Evolutionary conservation across 30 jellyfish, hydroid and myxozoan genomes (phyloP).

Genomic region (Phacellophora camtschatica): DNA sequence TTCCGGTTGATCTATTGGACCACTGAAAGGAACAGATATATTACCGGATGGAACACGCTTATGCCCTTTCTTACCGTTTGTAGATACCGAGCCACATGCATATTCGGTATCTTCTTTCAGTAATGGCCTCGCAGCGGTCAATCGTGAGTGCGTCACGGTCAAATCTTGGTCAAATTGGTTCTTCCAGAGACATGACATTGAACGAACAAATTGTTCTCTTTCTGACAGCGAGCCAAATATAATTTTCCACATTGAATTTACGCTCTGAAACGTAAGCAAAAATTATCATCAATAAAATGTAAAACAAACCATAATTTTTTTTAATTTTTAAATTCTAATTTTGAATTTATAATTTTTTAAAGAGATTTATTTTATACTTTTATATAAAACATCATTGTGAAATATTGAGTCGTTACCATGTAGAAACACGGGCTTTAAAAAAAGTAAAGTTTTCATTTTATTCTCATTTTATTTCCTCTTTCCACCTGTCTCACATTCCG

Average conservation of each 20-base stretch:
- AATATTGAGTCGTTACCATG: too few relatives aligned
- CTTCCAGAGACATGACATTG: constrained; percentile 89
- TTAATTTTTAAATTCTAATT: too few relatives aligned
- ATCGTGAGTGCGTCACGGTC: constrained; percentile 69
- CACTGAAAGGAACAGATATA: constrained; percentile 29
- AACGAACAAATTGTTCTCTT: constrained; percentile 88
- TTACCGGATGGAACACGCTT: constrained; percentile 68
- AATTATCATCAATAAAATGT: too few relatives aligned
- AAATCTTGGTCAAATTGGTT: constrained; percentile 76
- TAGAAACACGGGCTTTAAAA: too few relatives aligned
- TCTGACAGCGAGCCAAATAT: constrained; percentile 81
- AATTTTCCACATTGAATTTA: constrained; percentile 57
- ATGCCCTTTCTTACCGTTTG: constrained; percentile 58
- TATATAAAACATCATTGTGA: too few relatives aligned
- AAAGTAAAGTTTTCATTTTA: too few relatives aligned
- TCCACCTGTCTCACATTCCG: too few relatives aligned
- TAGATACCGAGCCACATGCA: constrained; percentile 3
- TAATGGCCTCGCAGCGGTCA: constrained; percentile 1
- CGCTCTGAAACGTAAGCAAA: not conserved
- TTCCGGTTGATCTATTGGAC: constrained; percentile 69
- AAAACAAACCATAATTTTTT: too few relatives aligned
- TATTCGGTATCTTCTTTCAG: constrained; percentile 18
- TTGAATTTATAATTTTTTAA: too few relatives aligned
- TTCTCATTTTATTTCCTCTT: too few relatives aligned
- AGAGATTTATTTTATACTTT: too few relatives aligned